These are phyloP conservation scores for Melikaiella ostensackeni DNA, from an alignment of 2,888 invertebrate genomes.

Conservation along the genomic window DNA sequence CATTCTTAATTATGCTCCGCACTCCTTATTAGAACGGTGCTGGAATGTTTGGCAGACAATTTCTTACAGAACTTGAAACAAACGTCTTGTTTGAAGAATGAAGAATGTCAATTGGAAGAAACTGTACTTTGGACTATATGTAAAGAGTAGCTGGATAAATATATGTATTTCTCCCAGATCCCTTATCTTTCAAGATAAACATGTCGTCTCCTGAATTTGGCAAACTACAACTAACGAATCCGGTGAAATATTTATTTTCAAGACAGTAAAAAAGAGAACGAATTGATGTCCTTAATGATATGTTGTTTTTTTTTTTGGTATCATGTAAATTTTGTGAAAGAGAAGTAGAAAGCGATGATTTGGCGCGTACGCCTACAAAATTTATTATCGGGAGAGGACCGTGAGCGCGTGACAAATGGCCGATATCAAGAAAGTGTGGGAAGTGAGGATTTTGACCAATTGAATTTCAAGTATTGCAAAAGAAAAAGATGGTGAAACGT, in stretches of 20 bases:
- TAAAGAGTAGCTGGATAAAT: slow-evolving; percentile 25
- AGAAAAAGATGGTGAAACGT: slow-evolving; percentile 44
- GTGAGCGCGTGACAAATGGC: slow-evolving; percentile 48
- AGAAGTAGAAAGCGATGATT: slow-evolving; percentile 25
- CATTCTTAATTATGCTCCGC: slow-evolving; percentile 36
- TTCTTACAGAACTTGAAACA: slow-evolving; percentile 7
- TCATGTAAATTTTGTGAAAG: slow-evolving; percentile 2
- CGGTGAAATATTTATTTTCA: not conserved
- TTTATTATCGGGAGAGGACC: slow-evolving; percentile 2
- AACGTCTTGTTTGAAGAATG: slow-evolving; percentile 30
- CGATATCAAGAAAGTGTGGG: slow-evolving; percentile 25
- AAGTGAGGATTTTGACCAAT: slow-evolving; percentile 46
- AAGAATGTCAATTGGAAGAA: slow-evolving; percentile 26
- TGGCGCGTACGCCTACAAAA: slow-evolving; percentile 23
- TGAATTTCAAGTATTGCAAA: slow-evolving; percentile 54
- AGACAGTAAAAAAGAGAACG: not conserved
- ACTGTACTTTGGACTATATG: slow-evolving; percentile 5
- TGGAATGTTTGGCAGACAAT: slow-evolving; percentile 22
- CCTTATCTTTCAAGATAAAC: slow-evolving; percentile 23
- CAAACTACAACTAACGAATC: slow-evolving; percentile 1
- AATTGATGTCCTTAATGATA: not conserved
- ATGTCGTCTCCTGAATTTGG: slow-evolving; percentile 9
- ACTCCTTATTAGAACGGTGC: slow-evolving; percentile 33
- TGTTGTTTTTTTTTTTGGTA: not conserved
- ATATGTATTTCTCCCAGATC: slow-evolving; percentile 15